Evolutionary conservation across 1,140 invertebrate species (phyloP), one percentile per base, ranked within the genome.

Genomic region (Planococcus citri): DNA sequence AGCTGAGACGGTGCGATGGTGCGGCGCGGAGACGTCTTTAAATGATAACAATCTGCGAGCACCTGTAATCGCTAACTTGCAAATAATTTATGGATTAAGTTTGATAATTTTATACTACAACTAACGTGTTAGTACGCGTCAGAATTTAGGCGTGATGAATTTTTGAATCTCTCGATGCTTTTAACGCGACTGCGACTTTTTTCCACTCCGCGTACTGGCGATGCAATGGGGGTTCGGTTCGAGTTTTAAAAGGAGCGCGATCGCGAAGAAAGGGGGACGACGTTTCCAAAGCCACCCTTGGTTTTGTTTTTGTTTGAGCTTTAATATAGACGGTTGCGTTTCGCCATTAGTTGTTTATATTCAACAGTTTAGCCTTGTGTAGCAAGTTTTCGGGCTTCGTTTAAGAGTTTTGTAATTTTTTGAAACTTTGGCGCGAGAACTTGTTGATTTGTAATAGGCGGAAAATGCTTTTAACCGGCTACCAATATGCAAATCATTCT

Each of bases 401-500:
- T 51, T 51, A 20, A 51, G 17, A n/a, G 17, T 2, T 51, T 20
- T 51, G 41, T 51, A 51, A 51, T 51, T 51, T 51, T 51, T 51
- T 14, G n/a, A 51, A 51, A 14, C n/a, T 51, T 51, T 51, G 2
- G 41, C 17, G n/a, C n/a, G n/a, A 14, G 17, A 51, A 51, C 41
- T 51, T 51, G 41, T 51, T 51, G 41, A 51, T 51, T 51, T 51
- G 41, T 51, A 51, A 51, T 51, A 51, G 41, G 41, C 41, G n/a
- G 6, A n/a, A 51, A 51, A 51, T 51, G n/a, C 41, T 51, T 51
- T 51, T 51, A 51, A n/a, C 41, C 2, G 12, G 41, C 6, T 51
- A 17, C n/a, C 41, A n/a, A 51, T 20, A 51, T 51, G 41, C 41
- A 51, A 51, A 51, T 51, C 6, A 37, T 37, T 37, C 33, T 14